These are phyloP conservation scores for Xiphophorus couchianus DNA, from an alignment of 2,113 vertebrate species.

Conservation along the genomic window DNA sequence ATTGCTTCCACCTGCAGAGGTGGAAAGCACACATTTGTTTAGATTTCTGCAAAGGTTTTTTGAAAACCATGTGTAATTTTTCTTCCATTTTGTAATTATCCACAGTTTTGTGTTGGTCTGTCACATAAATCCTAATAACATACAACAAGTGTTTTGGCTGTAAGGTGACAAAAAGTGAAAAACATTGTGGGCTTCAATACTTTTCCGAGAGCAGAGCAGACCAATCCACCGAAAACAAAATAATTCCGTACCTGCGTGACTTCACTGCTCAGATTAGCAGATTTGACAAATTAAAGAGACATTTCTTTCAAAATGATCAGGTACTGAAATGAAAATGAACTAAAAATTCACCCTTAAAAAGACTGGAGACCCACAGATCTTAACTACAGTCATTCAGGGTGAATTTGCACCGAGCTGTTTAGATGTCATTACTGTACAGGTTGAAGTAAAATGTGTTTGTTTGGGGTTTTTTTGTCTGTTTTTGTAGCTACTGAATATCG, in stretches of 20 bases:
- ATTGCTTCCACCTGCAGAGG: too few species aligned
- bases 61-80: too few species aligned
- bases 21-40: too few species aligned
- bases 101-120: too few species aligned
- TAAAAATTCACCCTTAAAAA: not conserved
- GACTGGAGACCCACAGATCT: not conserved
- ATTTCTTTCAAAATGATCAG: not conserved
- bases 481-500: slow-evolving; percentile 89
- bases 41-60: too few species aligned
- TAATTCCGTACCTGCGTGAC: not conserved
- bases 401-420: not conserved
- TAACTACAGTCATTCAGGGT: too few species aligned
- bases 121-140: too few species aligned
- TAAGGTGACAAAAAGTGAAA: too few species aligned
- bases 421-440: not conserved
- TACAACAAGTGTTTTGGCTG: too few species aligned
- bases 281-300: not conserved
- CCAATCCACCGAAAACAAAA: not conserved
- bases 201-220: too few species aligned
- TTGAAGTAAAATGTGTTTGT: not conserved
- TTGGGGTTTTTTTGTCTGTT: not conserved
- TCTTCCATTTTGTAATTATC: too few species aligned
- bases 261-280: not conserved
- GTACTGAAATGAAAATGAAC: not conserved
- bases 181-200: too few species aligned